phyloP scores from a whole-genome alignment of 1,140 invertebrate species.

The Diprion similis region DNA sequence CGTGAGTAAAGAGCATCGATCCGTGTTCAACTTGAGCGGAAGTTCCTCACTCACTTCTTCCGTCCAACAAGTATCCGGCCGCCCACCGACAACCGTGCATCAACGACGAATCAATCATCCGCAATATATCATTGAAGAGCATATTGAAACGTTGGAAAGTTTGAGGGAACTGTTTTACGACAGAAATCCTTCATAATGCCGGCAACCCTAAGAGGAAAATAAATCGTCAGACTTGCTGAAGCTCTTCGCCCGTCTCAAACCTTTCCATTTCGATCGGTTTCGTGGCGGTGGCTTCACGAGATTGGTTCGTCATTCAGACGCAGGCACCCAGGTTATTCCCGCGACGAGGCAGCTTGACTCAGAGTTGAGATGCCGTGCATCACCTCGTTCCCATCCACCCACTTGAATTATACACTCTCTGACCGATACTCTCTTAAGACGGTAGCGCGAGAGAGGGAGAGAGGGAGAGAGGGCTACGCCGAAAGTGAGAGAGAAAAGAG shows the following conservation, averaged over 20 bases:
- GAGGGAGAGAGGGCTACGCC: neutral
- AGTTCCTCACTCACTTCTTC: too few species aligned
- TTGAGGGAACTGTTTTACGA: too few species aligned
- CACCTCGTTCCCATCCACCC: neutral
- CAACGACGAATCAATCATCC: too few species aligned
- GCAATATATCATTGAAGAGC: too few species aligned
- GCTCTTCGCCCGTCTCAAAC: neutral
- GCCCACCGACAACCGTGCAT: too few species aligned
- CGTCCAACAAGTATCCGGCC: too few species aligned
- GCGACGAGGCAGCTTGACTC: neutral
- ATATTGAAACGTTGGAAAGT: too few species aligned
- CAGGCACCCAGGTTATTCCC: neutral
- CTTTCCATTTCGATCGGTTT: conserved; percentile 6
- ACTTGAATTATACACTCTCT: neutral
- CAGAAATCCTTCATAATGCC: too few species aligned
- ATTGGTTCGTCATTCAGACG: conserved; percentile 9
- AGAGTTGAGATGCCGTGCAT: too few species aligned
- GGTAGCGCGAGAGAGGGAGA: conserved; percentile 2
- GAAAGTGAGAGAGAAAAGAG: conserved; percentile 19
- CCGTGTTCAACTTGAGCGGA: too few species aligned
- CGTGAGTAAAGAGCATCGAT: too few species aligned
- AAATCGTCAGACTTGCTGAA: neutral
- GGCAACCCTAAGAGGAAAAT: neutral
- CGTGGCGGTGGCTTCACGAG: neutral
- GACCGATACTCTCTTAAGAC: neutral